Conservation (phyloP, 2,888 invertebrate species). For the Drepanosiphum platanoidis region DNA sequence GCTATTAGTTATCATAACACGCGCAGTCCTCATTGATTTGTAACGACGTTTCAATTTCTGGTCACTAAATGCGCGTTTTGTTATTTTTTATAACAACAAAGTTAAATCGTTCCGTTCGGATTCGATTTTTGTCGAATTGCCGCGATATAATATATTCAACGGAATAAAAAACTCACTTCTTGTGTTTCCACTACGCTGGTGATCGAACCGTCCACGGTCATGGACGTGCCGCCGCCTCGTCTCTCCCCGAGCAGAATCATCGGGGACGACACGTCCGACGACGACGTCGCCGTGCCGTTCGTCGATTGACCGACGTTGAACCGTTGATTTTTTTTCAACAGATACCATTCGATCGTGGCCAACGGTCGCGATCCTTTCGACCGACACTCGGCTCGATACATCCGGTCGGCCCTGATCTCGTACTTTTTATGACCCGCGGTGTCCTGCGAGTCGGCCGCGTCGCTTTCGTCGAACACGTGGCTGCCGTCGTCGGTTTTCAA, state of each 20-base stretch:
- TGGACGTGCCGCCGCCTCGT: not conserved
- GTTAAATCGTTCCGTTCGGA: too few species aligned
- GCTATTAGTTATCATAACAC: too few species aligned
- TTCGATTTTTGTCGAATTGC: too few species aligned
- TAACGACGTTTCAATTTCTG: too few species aligned
- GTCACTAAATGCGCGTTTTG: too few species aligned
- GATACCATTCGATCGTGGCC: slow-evolving; percentile 42
- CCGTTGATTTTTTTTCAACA: slow-evolving; percentile 20
- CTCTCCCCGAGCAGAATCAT: not conserved
- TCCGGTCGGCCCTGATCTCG: slow-evolving; percentile 30
- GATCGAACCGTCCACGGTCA: not conserved
- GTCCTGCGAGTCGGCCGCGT: not conserved
- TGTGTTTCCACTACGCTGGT: slow-evolving; percentile 15
- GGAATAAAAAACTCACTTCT: slow-evolving; percentile 41
- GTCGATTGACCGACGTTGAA: not conserved
- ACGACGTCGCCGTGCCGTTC: not conserved
- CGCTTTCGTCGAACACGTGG: not conserved
- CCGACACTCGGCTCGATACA: slow-evolving; percentile 33
- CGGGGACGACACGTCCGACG: not conserved
- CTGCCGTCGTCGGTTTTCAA: not conserved
- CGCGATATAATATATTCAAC: too few species aligned
- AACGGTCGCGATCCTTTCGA: slow-evolving; percentile 36
- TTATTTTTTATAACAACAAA: too few species aligned
- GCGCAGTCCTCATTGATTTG: too few species aligned
- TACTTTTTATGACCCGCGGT: not conserved